A percentile compares a stretch with the other conserved stretches of the same genome.
Evolutionary conservation across 2,113 vertebrate genomes (phyloP).

Genomic region (Syngnathus floridae): DNA sequence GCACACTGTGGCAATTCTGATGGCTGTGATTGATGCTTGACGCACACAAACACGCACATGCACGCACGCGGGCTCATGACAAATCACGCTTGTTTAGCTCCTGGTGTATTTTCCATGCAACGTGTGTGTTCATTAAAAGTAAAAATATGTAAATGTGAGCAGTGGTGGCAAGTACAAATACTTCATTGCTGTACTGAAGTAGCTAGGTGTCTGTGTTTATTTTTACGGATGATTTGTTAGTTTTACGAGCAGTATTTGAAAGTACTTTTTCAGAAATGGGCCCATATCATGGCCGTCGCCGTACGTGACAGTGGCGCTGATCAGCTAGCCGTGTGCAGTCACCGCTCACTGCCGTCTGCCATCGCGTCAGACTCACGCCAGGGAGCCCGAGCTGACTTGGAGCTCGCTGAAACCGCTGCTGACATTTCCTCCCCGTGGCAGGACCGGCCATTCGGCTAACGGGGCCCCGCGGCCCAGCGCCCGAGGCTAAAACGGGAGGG

Average conservation of each 20-base stretch:
- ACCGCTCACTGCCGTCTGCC: conserved; percentile 60
- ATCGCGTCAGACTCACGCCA: conserved; percentile 63
- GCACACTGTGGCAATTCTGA: conserved; percentile 70
- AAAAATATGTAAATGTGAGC: conserved; percentile 15
- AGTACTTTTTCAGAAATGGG: background rate
- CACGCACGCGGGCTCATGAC: conserved; percentile 43
- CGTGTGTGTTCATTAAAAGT: conserved; percentile 55
- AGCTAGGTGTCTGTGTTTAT: background rate
- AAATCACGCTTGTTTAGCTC: conserved; percentile 62
- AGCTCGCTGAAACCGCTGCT: conserved; percentile 56
- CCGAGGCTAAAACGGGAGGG: conserved; percentile 54
- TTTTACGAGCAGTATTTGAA: background rate
- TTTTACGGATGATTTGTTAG: background rate
- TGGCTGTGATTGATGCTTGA: conserved; percentile 72
- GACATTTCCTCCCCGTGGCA: conserved; percentile 66
- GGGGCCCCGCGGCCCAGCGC: conserved; percentile 45
- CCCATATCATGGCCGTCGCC: conserved; percentile 55
- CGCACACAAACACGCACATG: conserved; percentile 39
- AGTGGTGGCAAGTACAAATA: background rate
- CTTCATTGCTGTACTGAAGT: background rate
- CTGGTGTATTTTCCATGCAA: conserved; percentile 49
- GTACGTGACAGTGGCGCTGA: conserved; percentile 66
- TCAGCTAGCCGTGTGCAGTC: conserved; percentile 71
- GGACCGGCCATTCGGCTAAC: conserved; percentile 22
- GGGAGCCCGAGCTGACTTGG: conserved; percentile 50